Evolutionary conservation across 1,140 invertebrate species (phyloP).

Genomic region (Centruroides sculpturatus): DNA sequence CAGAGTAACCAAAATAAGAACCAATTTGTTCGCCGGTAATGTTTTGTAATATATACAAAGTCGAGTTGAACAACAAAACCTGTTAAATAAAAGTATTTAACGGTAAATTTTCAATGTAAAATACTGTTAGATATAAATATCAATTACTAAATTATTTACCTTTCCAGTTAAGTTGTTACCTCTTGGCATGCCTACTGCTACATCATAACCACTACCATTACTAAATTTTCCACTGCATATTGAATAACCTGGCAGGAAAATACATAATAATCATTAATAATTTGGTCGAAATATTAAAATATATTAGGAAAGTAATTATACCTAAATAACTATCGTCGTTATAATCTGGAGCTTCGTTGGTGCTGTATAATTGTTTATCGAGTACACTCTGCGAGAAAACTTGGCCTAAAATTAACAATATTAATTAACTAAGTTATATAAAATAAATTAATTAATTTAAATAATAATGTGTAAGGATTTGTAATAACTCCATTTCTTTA

Average conservation of each 20-base stretch:
- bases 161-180: constrained; percentile 63
- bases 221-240: constrained; percentile 76
- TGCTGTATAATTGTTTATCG: not conserved
- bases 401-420: constrained; percentile 4
- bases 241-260: constrained; percentile 52
- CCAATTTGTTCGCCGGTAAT: constrained; percentile 85
- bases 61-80: constrained; percentile 70
- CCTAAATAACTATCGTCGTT: constrained; percentile 79
- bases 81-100: constrained; percentile 24
- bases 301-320: not conserved
- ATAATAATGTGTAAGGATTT: no score
- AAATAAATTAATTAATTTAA: no score
- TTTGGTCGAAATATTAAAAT: not conserved
- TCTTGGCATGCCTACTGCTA: constrained; percentile 82
- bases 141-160: constrained; percentile 33
- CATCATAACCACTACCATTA: constrained; percentile 54
- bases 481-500: no score
- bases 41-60: constrained; percentile 65
- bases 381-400: constrained; percentile 9
- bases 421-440: no score
- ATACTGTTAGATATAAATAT: not conserved
- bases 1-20: constrained; percentile 85
- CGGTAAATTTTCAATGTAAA: not conserved
- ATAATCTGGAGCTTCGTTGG: constrained; percentile 31
- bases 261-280: not conserved